phyloP scores from a whole-genome alignment of 2,113 vertebrate species.

The Acrocephalus kingi region DNA sequence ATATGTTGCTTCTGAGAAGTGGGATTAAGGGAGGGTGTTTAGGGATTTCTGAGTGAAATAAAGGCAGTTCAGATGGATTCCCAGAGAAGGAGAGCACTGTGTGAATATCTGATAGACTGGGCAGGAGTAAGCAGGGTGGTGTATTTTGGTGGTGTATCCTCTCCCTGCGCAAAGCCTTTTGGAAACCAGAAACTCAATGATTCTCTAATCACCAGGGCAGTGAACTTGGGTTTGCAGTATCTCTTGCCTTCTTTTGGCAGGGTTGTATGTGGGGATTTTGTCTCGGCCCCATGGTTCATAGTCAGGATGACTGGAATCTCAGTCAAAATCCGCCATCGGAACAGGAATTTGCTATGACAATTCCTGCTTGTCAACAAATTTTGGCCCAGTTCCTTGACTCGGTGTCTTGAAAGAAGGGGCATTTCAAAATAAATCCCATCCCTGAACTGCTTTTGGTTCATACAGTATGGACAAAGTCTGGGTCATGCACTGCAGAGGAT shows the following conservation, averaged over 20 bases:
- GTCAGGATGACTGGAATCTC: not conserved
- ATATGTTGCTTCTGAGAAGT: not conserved
- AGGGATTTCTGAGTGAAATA: not conserved
- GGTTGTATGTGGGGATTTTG: constrained; percentile 26
- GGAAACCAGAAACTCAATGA: constrained; percentile 47
- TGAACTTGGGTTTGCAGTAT: constrained; percentile 37
- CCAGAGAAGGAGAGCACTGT: not conserved
- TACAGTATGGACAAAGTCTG: not conserved
- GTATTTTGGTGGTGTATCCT: not conserved
- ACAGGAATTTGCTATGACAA: constrained; percentile 7
- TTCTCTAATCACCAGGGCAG: not conserved
- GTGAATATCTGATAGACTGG: not conserved
- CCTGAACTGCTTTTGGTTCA: constrained; percentile 2
- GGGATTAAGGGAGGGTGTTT: not conserved
- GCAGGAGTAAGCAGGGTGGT: not conserved
- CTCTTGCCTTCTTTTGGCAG: constrained; percentile 51
- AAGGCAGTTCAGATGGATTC: not conserved
- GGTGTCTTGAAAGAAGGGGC: not conserved
- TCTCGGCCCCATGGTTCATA: not conserved
- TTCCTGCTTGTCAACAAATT: constrained; percentile 9
- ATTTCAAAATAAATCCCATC: constrained; percentile 14
- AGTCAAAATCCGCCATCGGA: not conserved
- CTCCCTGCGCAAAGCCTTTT: not conserved
- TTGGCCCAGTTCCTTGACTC: constrained; percentile 49
- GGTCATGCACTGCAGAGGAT: not conserved